phyloP scores from a whole-genome alignment of 2,888 invertebrate genomes.

The Phortica okadai region DNA sequence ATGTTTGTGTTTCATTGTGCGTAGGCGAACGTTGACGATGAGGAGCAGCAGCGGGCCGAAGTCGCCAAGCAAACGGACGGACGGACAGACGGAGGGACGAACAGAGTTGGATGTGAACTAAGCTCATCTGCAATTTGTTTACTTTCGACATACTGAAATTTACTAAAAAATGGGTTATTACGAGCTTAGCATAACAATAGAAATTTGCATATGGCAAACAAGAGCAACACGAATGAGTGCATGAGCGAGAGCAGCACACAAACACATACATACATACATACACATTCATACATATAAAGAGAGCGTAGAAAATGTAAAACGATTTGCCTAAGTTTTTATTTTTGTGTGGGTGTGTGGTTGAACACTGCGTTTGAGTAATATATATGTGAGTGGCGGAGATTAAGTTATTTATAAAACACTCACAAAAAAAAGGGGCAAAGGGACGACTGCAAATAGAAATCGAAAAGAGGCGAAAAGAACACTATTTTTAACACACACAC shows the following conservation, averaged over 20 bases:
- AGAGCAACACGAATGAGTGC: constrained; percentile 2
- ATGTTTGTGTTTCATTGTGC: constrained; percentile 6
- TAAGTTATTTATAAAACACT: constrained; percentile 57
- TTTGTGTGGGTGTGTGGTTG: not conserved
- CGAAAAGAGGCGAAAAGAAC: not conserved
- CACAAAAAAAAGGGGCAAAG: not conserved
- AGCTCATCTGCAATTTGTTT: constrained; percentile 69
- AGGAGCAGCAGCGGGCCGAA: not conserved
- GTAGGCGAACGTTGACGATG: not conserved
- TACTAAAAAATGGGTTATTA: constrained; percentile 63
- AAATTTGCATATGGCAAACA: constrained; percentile 58
- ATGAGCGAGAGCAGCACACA: constrained; percentile 3
- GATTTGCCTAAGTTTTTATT: not conserved
- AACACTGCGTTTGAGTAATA: constrained; percentile 62
- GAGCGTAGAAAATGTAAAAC: not conserved
- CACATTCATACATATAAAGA: too few species aligned
- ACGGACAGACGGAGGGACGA: not conserved
- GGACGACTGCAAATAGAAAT: constrained; percentile 16
- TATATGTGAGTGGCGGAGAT: constrained; percentile 50
- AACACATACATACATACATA: constrained; percentile 7
- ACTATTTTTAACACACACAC: not conserved
- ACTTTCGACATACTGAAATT: constrained; percentile 67
- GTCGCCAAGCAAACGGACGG: too few species aligned
- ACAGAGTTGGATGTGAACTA: constrained; percentile 44
- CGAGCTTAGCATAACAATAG: constrained; percentile 56